Evolutionary conservation across 2,797 vertebrate genomes (phyloP).

Genomic region (Neoniphon sammara): DNA sequence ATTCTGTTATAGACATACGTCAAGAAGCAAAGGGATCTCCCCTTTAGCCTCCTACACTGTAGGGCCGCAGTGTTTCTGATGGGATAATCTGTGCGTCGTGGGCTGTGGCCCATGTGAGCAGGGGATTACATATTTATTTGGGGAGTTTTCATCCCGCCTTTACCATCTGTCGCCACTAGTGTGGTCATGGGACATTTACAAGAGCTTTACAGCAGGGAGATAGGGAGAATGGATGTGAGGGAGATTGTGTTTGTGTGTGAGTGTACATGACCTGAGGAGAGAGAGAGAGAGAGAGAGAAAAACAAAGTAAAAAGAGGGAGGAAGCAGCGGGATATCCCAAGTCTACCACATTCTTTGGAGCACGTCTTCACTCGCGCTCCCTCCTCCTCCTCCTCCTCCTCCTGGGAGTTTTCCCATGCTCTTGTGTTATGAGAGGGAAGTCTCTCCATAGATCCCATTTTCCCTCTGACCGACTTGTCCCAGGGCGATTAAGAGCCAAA

Average conservation of each 20-base stretch:
- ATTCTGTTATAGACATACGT: conserved; percentile 6
- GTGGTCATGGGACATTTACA: conserved; percentile 53
- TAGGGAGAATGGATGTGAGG: conserved; percentile 11
- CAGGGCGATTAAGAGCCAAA: conserved; percentile 51
- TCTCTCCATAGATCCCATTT: conserved; percentile 19
- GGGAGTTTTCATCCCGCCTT: conserved; percentile 76
- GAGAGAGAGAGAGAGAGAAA: background rate
- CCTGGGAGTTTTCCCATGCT: conserved; percentile 26
- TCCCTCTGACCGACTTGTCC: conserved; percentile 15
- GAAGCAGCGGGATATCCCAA: background rate
- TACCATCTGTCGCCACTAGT: conserved; percentile 78
- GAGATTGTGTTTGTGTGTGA: conserved; percentile 25
- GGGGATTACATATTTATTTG: conserved; percentile 84
- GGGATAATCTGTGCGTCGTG: conserved; percentile 74
- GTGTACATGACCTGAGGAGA: background rate
- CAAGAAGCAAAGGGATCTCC: conserved; percentile 29
- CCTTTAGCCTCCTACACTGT: conserved; percentile 28
- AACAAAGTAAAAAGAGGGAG: background rate
- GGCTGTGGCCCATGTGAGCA: conserved; percentile 75
- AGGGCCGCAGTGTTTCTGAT: conserved; percentile 50
- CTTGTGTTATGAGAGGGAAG: background rate
- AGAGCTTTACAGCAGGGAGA: conserved; percentile 43
- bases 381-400: background rate
- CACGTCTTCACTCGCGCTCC: background rate
- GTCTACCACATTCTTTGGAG: background rate